Evolutionary conservation across 2,888 invertebrate genomes (phyloP), one percentile per base, ranked within the genome.

Genomic region (Molorchus minor): DNA sequence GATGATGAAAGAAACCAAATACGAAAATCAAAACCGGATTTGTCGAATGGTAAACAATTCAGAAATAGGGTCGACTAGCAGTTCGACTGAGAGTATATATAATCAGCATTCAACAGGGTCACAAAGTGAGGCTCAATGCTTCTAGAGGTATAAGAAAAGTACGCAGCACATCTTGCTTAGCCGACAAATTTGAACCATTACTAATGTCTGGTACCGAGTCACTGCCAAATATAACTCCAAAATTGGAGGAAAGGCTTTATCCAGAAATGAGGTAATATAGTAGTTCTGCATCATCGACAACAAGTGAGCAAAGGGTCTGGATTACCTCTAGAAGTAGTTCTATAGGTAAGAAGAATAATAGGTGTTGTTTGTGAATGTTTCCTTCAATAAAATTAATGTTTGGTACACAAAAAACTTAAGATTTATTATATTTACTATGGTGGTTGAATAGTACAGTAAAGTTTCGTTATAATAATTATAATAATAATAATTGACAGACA

Each of bases 221-320:
- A 17, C 81, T 90, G 76, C 90, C 90, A 5, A 90, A 90, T 78
- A 82, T 90, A 71, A 87, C 86, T 44, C 87, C 88, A 44, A 72
- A 71, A 54, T 43, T 67, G 25, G 70, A 74, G 43, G 70, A 72
- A 36, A 68, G 69, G 46, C 60, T 70, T 7, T 74, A 67, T 57
- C 65, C 70, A 3, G 68, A 70, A 46, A 62, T 68, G 56, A 67
- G 65, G 49, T 74, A 72, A 49, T 71, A 67, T 40, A 75, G 72
- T 44, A 72, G 71, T 49, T 85, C 84, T 56, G 84, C 82, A 68
- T 87, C 88, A 5, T 88, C 88, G 0, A 87, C 88, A 60, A 82
- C 84, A 3, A 93, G 92, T 71, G 93, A 93, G 78, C 91, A 92
- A 79, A 93, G 93, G 74, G 93, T 93, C 1, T 94, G 93, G 93